A percentile compares a stretch with the other conserved stretches of the same genome.
phyloP scores from a whole-genome alignment of 2,797 vertebrate genomes.

The Sciurus carolinensis region DNA sequence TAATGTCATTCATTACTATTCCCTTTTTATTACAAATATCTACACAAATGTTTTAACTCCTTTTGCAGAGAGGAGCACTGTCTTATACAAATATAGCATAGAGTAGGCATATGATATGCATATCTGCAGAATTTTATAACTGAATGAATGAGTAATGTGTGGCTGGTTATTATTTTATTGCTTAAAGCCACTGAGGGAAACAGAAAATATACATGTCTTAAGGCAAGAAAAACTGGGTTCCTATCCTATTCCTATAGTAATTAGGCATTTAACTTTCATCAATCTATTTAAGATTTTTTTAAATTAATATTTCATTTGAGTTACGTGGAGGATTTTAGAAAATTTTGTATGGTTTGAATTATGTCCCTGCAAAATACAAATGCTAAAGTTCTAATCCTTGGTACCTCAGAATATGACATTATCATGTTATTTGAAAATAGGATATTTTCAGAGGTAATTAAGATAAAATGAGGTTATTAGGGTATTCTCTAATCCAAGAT shows the following conservation, averaged over 20 bases:
- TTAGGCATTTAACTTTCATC: background rate
- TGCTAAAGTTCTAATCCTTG: background rate
- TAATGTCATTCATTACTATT: background rate
- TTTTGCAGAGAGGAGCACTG: background rate
- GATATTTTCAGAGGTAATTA: background rate
- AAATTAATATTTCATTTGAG: conserved; percentile 46
- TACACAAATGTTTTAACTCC: background rate
- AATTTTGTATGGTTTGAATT: background rate
- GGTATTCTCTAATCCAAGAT: background rate
- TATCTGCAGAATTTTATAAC: background rate
- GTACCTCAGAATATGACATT: background rate
- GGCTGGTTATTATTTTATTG: background rate
- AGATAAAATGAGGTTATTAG: background rate
- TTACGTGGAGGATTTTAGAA: background rate
- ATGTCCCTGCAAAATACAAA: background rate
- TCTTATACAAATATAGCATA: background rate
- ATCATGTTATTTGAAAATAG: background rate
- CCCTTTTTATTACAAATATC: background rate
- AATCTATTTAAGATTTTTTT: background rate
- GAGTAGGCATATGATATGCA: background rate
- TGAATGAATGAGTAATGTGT: background rate
- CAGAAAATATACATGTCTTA: background rate
- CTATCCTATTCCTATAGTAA: background rate
- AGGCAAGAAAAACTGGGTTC: background rate
- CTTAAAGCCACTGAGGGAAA: background rate